Evolutionary conservation across 2,797 vertebrate species (phyloP).

Genomic region (Tapirus indicus): DNA sequence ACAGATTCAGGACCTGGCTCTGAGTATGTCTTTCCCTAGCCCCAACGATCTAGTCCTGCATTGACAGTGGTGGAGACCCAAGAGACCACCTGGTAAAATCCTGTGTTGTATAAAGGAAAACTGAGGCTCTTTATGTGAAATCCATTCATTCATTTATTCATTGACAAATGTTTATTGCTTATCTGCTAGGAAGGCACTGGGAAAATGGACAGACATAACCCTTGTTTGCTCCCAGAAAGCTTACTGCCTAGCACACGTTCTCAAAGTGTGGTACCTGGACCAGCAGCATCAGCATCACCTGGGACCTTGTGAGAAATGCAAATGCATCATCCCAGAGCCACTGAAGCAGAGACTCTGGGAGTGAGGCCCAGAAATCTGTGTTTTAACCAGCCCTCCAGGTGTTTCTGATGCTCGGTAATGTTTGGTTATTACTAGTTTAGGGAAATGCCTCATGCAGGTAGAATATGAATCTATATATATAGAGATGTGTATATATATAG

Average conservation of each 20-base stretch:
- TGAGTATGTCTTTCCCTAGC: background rate
- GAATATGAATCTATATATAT: background rate
- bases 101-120: background rate
- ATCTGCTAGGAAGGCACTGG: background rate
- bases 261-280: background rate
- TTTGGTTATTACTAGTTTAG: background rate
- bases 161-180: background rate
- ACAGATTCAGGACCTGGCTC: background rate
- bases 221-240: background rate
- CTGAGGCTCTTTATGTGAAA: background rate
- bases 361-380: background rate
- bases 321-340: background rate
- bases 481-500: background rate
- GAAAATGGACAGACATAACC: background rate
- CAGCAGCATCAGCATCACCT: background rate
- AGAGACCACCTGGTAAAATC: background rate
- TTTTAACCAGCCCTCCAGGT: background rate
- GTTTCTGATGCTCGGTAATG: background rate
- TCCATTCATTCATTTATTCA: background rate
- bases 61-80: background rate
- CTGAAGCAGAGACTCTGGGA: background rate
- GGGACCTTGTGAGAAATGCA: background rate
- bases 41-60: background rate
- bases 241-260: background rate
- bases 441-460: background rate